Base-by-base conservation (phyloP, 2,113 vertebrate species). In the Chionodraco myersi region DNA sequence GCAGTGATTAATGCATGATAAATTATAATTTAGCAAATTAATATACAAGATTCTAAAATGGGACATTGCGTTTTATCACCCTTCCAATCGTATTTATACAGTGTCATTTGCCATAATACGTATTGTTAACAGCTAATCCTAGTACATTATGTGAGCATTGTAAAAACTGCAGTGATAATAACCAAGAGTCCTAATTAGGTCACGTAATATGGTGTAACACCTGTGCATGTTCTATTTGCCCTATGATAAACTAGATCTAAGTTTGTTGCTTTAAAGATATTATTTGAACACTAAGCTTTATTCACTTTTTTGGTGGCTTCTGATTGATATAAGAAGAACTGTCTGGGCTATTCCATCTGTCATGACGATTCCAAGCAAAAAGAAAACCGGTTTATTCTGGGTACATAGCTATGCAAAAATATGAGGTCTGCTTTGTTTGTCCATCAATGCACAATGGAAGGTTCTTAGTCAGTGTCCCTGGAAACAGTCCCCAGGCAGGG, bases 131-230 rank as follows among this genome's bases (percentile, higher is more conserved):
- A 12, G 9, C 2, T 63, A 7, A 47, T 53, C 45, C 21, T 76
- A 63, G 71, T 76, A 34, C 61, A 75, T n/a, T 6, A 48, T 66
- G 6, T 65, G 12, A 30, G 8, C 14, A 5, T 12, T 26, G 36
- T 54, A 49, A 62, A 56, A 66, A 14, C 18, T 51, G 59, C 54
- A 21, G 9, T 23, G 21, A 4, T 26, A 26, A 51, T 18, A 10
- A 11, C 0, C 48, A 10, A 23, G n/a, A 21, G 18, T 45, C 23
- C 6, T 71, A 79, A 72, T 54, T 54, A 44, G 72, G 73, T 72
- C 67, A 80, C 8, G 56, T 10, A 47, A 41, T 62, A 0, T 30
- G 6, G 12, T 58, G 48, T 21, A 36, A 72, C 30, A 5, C 54
- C 16, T 54, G 60, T 52, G 21, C 5, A 1, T n/a, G 23, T 15